Evolutionary conservation across 2,888 invertebrate genomes (phyloP), one percentile per base, ranked within the genome.

Genomic region (Volucella zonaria): DNA sequence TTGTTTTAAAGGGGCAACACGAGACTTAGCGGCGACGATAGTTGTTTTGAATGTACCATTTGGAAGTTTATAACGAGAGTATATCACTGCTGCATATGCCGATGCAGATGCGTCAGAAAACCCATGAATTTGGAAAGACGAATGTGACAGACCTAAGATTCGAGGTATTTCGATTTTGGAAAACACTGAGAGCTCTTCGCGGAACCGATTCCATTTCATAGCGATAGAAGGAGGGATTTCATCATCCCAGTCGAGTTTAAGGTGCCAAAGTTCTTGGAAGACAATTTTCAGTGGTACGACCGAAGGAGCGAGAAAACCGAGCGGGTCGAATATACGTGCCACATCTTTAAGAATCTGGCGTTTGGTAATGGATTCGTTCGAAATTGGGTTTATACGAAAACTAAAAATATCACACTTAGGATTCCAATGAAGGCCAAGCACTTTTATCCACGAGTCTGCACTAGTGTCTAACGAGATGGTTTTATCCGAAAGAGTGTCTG

Each of bases 41-140:
- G n/a, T n/a, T n/a, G n/a, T n/a, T n/a, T n/a, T n/a, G n/a, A n/a
- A n/a, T n/a, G n/a, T n/a, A n/a, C n/a, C n/a, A n/a, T n/a, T n/a
- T n/a, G n/a, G 61, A 81, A 86, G 1, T 77, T 79, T 14, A 14
- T 40, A 58, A 10, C 73, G 66, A 38, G 73, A 59, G 43, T 80
- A 73, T 8, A 80, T 62, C 1, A 74, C 80, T 1, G 80, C 67
- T n/a, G 67, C 61, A 38, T 18, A 82, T 14, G 82, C 66, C 3
- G 59, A 23, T 31, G 58, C 56, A 9, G 76, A 76, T 9, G 81
- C 77, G n/a, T 82, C 82, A 10, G 74, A 54, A 11, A 78, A 78
- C 8, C 67, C 75, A 62, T 64, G 49, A 0, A 73, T 10, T 14
- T 62, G 31, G 14, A 62, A 61, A 9, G 42, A 59, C 2, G 59